Evolutionary conservation across 2,888 invertebrate species (phyloP).

Genomic region (Antheraea yamamai): DNA sequence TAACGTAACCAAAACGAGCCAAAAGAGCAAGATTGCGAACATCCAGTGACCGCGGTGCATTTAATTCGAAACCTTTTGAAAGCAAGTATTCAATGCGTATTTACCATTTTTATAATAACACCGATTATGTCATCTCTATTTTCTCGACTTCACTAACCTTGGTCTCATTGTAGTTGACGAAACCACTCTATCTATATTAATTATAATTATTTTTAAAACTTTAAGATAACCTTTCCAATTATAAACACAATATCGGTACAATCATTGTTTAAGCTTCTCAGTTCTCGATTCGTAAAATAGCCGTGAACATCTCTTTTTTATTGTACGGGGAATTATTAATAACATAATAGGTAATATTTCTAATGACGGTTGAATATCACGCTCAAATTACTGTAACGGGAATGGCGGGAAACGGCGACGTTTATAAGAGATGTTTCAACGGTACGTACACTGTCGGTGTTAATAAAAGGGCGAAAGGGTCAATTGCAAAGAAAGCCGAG

Average conservation of each 20-base stretch:
- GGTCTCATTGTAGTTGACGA: neutral
- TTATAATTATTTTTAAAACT: constrained; percentile 38
- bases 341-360: constrained; percentile 26
- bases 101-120: too few species aligned
- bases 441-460: constrained; percentile 59
- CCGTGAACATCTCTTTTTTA: constrained; percentile 36
- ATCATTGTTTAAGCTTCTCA: constrained; percentile 29
- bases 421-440: constrained; percentile 56
- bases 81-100: too few species aligned
- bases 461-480: constrained; percentile 51
- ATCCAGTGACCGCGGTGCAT: too few species aligned
- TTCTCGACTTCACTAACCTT: neutral
- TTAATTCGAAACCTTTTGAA: too few species aligned
- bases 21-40: too few species aligned
- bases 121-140: constrained; percentile 3
- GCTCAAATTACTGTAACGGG: constrained; percentile 59
- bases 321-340: neutral
- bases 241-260: constrained; percentile 36
- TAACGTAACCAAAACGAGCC: too few species aligned
- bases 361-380: constrained; percentile 60
- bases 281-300: constrained; percentile 41
- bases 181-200: constrained; percentile 7
- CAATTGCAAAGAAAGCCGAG: constrained; percentile 65
- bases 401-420: constrained; percentile 61
- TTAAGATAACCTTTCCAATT: constrained; percentile 52